phyloP scores from a whole-genome alignment of 2,888 invertebrate genomes.

The Tholera decimalis region DNA sequence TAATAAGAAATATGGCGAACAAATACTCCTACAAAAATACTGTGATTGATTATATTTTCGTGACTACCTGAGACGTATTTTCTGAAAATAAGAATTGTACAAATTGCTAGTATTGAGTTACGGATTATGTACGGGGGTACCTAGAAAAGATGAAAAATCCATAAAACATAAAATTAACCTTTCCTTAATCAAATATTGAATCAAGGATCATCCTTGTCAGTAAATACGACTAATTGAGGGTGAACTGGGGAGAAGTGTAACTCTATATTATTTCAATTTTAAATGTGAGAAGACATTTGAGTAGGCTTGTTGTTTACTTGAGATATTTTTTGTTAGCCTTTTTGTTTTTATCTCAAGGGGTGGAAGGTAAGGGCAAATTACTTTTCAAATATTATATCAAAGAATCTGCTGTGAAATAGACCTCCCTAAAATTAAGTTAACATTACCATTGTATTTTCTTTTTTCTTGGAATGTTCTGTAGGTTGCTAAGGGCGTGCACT shows the following conservation, averaged over 20 bases:
- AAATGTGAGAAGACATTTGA: slow-evolving; percentile 37
- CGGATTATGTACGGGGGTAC: background rate
- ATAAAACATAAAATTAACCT: slow-evolving; percentile 21
- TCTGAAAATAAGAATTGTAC: slow-evolving; percentile 9
- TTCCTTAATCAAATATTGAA: slow-evolving; percentile 27
- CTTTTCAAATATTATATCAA: background rate
- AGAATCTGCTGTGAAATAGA: too few species aligned
- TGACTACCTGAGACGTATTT: slow-evolving; percentile 16
- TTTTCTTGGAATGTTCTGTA: background rate
- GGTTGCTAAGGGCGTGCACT: background rate
- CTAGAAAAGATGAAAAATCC: slow-evolving; percentile 5
- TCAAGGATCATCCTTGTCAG: slow-evolving; percentile 28
- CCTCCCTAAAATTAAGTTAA: too few species aligned
- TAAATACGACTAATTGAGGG: slow-evolving; percentile 54
- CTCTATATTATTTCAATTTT: slow-evolving; percentile 47
- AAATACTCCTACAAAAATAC: slow-evolving; percentile 36
- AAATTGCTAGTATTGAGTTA: background rate
- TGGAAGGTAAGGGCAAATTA: slow-evolving; percentile 4
- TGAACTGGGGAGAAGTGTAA: slow-evolving; percentile 26
- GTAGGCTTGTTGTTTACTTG: slow-evolving; percentile 20
- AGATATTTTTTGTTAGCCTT: slow-evolving; percentile 12
- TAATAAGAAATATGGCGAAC: slow-evolving; percentile 45
- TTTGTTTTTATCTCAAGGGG: slow-evolving; percentile 6
- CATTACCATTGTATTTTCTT: too few species aligned
- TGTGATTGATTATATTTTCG: slow-evolving; percentile 56